These are phyloP conservation scores for Hippasteria phrygiana DNA, from an alignment of 53 echinoderm and acorn worm species.

Conservation along the genomic window DNA sequence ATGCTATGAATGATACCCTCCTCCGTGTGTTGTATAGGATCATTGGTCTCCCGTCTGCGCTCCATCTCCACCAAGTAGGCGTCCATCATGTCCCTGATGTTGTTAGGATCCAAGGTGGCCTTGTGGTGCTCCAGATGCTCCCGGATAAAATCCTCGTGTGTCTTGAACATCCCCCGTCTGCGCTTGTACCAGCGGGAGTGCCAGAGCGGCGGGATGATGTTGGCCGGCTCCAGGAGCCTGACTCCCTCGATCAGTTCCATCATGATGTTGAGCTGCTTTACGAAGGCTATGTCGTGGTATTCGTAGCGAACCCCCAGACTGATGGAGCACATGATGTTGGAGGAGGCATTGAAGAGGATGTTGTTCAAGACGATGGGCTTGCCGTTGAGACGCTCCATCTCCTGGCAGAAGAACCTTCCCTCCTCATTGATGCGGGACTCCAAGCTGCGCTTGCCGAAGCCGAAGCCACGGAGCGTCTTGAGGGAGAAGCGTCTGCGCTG, in stretches of 20 bases:
- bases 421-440: slow-evolving; percentile 53
- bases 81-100: slow-evolving; percentile 64
- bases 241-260: slow-evolving; percentile 52
- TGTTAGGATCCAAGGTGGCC: slow-evolving; percentile 32
- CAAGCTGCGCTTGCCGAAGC: slow-evolving; percentile 49
- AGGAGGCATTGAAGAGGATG: slow-evolving; percentile 49
- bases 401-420: slow-evolving; percentile 56
- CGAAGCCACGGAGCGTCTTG: slow-evolving; percentile 54
- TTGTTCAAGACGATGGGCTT: slow-evolving; percentile 36
- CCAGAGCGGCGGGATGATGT: slow-evolving; percentile 65
- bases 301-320: slow-evolving; percentile 19
- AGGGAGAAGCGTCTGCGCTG: slow-evolving; percentile 49
- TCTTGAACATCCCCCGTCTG: slow-evolving; percentile 28
- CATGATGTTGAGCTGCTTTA: slow-evolving; percentile 44
- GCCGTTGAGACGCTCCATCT: slow-evolving; percentile 33
- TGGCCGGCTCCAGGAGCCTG: slow-evolving; percentile 53
- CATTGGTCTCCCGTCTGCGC: slow-evolving; percentile 35
- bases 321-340: slow-evolving; percentile 58
- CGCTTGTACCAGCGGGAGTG: slow-evolving; percentile 48
- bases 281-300: slow-evolving; percentile 42
- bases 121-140: slow-evolving; percentile 52
- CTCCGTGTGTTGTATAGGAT: slow-evolving; percentile 56
- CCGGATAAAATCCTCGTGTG: slow-evolving; percentile 41
- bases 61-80: slow-evolving; percentile 58
- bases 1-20: slow-evolving; percentile 47